Conservation (phyloP, 2,113 vertebrate species). For the Cebidichthys violaceus region DNA sequence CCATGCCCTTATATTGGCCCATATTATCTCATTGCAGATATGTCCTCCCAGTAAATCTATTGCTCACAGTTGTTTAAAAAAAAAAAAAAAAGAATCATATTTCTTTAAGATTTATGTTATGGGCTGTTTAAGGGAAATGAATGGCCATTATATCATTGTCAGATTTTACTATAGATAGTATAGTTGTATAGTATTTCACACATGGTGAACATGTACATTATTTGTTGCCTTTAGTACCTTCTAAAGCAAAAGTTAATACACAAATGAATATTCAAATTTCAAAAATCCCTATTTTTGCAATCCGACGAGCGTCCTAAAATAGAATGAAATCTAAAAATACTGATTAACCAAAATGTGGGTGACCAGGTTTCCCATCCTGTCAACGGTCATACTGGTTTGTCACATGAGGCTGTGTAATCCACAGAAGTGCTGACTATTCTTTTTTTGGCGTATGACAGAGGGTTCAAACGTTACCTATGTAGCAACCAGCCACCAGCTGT, state of each 20-base stretch:
- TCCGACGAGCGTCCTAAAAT: neutral
- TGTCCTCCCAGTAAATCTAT: neutral
- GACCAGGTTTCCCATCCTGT: neutral
- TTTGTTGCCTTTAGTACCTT: neutral
- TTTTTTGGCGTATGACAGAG: slow-evolving; percentile 39
- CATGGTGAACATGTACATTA: neutral
- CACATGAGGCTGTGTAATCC: slow-evolving; percentile 45
- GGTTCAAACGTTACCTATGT: slow-evolving; percentile 7
- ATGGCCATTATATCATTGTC: neutral
- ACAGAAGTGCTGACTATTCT: slow-evolving; percentile 28
- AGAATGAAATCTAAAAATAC: neutral
- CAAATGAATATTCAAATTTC: neutral
- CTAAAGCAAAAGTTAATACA: neutral
- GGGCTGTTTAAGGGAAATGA: neutral
- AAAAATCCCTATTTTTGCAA: neutral
- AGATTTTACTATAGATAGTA: neutral
- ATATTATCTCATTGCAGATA: neutral
- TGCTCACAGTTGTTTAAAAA: too few relatives aligned
- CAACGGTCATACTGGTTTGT: slow-evolving; percentile 1
- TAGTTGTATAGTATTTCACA: neutral
- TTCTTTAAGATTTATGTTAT: neutral
- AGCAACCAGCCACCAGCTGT: slow-evolving; percentile 17
- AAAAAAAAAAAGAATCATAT: neutral
- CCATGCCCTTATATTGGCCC: neutral
- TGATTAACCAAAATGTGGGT: neutral